These are phyloP conservation scores for Orussus abietinus DNA, from an alignment of 1,140 invertebrate species.

Conservation along the genomic window DNA sequence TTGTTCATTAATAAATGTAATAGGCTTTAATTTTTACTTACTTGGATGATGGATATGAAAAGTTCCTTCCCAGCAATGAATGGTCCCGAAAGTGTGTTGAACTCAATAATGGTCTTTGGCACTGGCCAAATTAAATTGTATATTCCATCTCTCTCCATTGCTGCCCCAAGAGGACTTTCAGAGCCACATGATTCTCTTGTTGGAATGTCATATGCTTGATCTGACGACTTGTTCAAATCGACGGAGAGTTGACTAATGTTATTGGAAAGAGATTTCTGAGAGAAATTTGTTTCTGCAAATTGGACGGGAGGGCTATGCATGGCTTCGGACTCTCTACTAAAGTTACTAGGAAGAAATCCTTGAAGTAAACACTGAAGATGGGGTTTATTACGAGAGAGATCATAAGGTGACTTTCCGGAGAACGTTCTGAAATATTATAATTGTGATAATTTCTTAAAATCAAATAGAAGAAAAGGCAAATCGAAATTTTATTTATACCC, in stretches of 20 bases:
- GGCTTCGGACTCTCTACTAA: conserved; percentile 36
- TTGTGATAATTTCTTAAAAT: conserved; percentile 10
- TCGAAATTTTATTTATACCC: conserved; percentile 49
- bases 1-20: no score
- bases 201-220: conserved; percentile 39
- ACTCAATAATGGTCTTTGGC: conserved; percentile 59
- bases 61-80: conserved; percentile 51
- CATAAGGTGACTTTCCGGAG: conserved; percentile 47
- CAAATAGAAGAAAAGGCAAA: conserved; percentile 7
- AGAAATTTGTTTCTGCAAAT: conserved; percentile 37
- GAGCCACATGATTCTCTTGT: conserved; percentile 31
- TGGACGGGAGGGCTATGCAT: conserved; percentile 34
- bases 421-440: conserved; percentile 45
- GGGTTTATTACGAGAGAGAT: conserved; percentile 53
- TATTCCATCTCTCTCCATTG: conserved; percentile 31
- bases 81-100: conserved; percentile 49
- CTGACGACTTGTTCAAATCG: conserved; percentile 44
- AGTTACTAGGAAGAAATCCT: conserved; percentile 31
- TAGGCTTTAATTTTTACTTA: no score
- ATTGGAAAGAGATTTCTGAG: conserved; percentile 34
- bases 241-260: conserved; percentile 47
- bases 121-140: conserved; percentile 61
- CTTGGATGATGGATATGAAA: conserved; percentile 53
- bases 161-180: conserved; percentile 33
- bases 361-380: conserved; percentile 48